phyloP scores from a whole-genome alignment of 2,113 vertebrate species.

The Myodes glareolus region DNA sequence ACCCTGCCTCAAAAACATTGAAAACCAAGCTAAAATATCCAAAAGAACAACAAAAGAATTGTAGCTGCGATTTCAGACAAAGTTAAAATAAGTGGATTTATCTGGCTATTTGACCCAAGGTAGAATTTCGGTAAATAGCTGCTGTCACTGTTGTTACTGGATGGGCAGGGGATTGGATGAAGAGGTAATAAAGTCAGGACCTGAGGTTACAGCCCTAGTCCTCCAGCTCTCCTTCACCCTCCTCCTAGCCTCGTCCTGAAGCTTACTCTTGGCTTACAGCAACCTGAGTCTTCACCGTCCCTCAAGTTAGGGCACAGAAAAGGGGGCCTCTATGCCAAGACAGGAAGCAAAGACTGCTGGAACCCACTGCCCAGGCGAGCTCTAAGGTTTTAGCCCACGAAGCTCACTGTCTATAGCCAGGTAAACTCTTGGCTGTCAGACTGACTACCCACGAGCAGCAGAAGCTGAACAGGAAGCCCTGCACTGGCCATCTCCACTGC shows the following conservation, averaged over 20 bases:
- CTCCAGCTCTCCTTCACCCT: background rate
- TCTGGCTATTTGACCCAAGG: background rate
- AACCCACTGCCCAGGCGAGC: background rate
- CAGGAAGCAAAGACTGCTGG: background rate
- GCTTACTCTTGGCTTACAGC: background rate
- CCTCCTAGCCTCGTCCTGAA: background rate
- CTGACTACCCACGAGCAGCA: background rate
- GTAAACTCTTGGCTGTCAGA: background rate
- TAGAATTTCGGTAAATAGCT: background rate
- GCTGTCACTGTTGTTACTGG: background rate
- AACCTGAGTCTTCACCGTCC: background rate
- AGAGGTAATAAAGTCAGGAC: background rate
- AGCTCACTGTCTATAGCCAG: background rate
- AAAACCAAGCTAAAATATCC: background rate
- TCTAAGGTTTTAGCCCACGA: background rate
- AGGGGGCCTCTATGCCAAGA: background rate
- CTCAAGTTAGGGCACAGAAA: background rate
- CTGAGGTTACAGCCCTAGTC: background rate
- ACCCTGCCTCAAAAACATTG: background rate
- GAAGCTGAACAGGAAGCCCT: background rate
- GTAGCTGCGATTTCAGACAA: background rate
- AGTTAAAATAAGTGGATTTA: background rate
- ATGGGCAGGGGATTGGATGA: background rate
- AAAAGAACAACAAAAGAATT: background rate
- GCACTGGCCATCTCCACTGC: background rate